These are phyloP conservation scores for Heliconius melpomene DNA, from an alignment of 1,140 invertebrate species.

Conservation along the genomic window DNA sequence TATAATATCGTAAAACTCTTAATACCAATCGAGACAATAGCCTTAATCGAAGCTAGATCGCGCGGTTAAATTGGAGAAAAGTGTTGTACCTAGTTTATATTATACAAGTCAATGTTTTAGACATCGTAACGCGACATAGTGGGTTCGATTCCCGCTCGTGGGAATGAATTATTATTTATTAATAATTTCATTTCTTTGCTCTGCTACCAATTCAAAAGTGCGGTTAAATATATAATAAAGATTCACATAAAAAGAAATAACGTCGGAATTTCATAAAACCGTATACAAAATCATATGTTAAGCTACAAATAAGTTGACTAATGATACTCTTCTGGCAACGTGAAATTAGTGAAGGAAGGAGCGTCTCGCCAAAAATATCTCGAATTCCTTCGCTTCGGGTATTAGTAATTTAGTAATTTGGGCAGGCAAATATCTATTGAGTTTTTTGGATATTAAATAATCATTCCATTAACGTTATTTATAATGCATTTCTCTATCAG, in stretches of 20 bases:
- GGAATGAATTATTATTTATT: too few relatives aligned
- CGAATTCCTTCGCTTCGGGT: conserved; percentile 26
- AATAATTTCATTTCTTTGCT: too few relatives aligned
- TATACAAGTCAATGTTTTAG: background rate
- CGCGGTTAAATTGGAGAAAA: conserved; percentile 51
- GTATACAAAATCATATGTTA: background rate
- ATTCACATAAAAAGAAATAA: too few relatives aligned
- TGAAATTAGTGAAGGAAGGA: conserved; percentile 20
- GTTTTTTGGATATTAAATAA: background rate
- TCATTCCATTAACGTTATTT: background rate
- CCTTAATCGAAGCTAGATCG: conserved; percentile 48
- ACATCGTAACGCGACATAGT: too few relatives aligned
- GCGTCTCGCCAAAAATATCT: conserved; percentile 40
- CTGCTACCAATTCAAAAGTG: too few relatives aligned
- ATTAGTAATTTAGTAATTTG: conserved; percentile 23
- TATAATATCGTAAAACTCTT: conserved; percentile 40
- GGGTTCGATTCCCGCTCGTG: too few relatives aligned
- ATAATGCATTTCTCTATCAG: background rate
- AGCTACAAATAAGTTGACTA: conserved; percentile 32
- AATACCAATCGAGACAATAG: conserved; percentile 56
- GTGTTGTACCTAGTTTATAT: conserved; percentile 5
- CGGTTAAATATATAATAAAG: too few relatives aligned
- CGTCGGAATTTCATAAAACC: too few relatives aligned
- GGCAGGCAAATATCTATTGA: background rate
- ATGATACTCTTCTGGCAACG: conserved; percentile 32